phyloP scores from a whole-genome alignment of 2,888 invertebrate species.

The Drosophila imparisetae region DNA sequence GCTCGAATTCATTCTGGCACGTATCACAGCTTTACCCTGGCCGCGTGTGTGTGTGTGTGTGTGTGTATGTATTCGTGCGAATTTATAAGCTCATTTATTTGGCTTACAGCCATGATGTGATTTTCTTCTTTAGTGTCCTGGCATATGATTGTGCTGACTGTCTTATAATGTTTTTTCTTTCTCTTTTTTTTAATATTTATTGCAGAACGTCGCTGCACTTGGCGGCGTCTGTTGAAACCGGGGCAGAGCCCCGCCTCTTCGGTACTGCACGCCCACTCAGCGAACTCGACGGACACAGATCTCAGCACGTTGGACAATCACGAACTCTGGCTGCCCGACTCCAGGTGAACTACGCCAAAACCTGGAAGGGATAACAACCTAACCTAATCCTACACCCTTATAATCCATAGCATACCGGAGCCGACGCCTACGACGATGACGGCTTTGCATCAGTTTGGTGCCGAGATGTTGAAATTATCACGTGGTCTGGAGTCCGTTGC shows the following conservation, averaged over 20 bases:
- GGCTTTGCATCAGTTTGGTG: constrained; percentile 93
- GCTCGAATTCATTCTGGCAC: constrained; percentile 62
- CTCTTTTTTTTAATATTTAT: constrained; percentile 13
- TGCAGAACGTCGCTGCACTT: constrained; percentile 90
- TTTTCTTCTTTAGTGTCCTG: constrained; percentile 14
- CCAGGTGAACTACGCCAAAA: constrained; percentile 85
- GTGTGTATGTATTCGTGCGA: constrained; percentile 33
- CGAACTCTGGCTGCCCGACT: constrained; percentile 92
- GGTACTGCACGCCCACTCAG: constrained; percentile 89
- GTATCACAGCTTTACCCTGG: constrained; percentile 40
- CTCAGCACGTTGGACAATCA: constrained; percentile 93
- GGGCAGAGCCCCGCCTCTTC: constrained; percentile 84
- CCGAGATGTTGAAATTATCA: constrained; percentile 93
- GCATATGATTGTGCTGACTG: constrained; percentile 28
- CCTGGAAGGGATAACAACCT: not conserved
- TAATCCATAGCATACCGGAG: constrained; percentile 86
- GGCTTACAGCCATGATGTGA: constrained; percentile 37
- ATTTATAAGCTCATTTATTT: constrained; percentile 66
- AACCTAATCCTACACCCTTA: not conserved
- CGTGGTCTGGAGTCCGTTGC: constrained; percentile 91
- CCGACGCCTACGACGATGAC: constrained; percentile 93
- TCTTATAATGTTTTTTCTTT: constrained; percentile 29
- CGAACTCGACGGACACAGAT: constrained; percentile 93
- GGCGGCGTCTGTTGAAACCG: constrained; percentile 89
- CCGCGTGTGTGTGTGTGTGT: constrained; percentile 1